These are phyloP conservation scores for Halcyon smyrnensis DNA, from an alignment of 2,797 vertebrate species.

Conservation along the genomic window DNA sequence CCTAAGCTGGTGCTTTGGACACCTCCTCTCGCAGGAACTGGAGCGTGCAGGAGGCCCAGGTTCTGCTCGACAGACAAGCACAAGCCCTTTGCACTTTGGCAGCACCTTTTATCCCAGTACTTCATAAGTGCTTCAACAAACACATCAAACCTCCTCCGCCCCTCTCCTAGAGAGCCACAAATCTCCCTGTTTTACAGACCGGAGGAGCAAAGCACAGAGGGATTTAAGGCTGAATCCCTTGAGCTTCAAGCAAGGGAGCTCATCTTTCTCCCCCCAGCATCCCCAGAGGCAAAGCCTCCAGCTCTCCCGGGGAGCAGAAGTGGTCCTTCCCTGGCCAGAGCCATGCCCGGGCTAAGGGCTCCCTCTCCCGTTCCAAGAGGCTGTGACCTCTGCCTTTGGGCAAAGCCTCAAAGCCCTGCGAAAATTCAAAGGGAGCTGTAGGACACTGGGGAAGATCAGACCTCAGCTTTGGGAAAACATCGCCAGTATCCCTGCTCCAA, in stretches of 20 bases:
- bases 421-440: fast-evolving
- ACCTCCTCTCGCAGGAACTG: not conserved
- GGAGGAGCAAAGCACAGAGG: not conserved
- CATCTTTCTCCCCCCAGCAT: fast-evolving
- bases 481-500: not conserved
- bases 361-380: constrained; percentile 17
- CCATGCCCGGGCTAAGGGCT: not conserved
- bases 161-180: not conserved
- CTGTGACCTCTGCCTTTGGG: not conserved
- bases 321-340: not conserved
- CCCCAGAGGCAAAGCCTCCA: not conserved
- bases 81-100: not conserved
- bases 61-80: not conserved
- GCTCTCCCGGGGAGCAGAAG: not conserved
- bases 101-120: not conserved
- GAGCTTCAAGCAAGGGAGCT: not conserved
- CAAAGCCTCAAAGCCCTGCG: fast-evolving
- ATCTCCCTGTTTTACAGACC: not conserved
- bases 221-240: not conserved
- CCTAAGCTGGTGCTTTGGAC: not conserved
- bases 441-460: fast-evolving
- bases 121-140: not conserved
- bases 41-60: not conserved
- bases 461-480: fast-evolving
- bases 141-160: not conserved